These are phyloP conservation scores for Aphelenchoides avenae DNA, from an alignment of 1,140 invertebrate species.

Conservation along the genomic window DNA sequence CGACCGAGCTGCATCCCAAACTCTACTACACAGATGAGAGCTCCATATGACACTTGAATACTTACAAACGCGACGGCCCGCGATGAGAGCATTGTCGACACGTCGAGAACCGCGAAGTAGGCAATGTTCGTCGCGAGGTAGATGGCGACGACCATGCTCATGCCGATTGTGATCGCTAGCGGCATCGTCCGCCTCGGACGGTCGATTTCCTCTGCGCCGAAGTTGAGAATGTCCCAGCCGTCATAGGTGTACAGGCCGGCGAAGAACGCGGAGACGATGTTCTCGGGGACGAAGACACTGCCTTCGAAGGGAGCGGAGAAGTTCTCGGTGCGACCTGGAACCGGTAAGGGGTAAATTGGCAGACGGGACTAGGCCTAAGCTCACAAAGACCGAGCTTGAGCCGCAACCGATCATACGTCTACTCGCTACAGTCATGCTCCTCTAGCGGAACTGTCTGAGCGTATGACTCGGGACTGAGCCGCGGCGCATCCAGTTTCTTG, in stretches of 20 bases:
- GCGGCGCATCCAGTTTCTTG: no score
- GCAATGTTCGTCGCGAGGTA: slow-evolving; percentile 4
- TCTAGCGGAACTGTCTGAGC: no score
- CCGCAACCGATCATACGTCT: no score
- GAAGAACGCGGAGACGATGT: slow-evolving; percentile 19
- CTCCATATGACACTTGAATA: no score
- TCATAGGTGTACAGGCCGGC: slow-evolving; percentile 8
- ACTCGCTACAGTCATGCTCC: no score
- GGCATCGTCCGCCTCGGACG: slow-evolving; percentile 8
- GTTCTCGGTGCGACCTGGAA: slow-evolving; percentile 23
- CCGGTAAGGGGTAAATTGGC: slow-evolving; percentile 17
- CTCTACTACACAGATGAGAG: no score
- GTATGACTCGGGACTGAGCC: no score
- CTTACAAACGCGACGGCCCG: no score
- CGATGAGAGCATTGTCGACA: no score
- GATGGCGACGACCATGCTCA: slow-evolving; percentile 1
- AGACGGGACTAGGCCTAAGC: no score
- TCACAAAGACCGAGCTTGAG: no score
- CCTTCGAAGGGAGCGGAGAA: slow-evolving; percentile 36
- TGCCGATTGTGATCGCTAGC: slow-evolving; percentile 5
- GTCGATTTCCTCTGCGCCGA: slow-evolving; percentile 6
- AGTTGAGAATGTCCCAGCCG: slow-evolving; percentile 8
- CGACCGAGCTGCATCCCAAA: no score
- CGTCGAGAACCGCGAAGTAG: slow-evolving; percentile 11
- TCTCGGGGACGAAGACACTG: slow-evolving; percentile 12